phyloP scores from a whole-genome alignment of 2,113 vertebrate species.

The Macrotis lagotis region DNA sequence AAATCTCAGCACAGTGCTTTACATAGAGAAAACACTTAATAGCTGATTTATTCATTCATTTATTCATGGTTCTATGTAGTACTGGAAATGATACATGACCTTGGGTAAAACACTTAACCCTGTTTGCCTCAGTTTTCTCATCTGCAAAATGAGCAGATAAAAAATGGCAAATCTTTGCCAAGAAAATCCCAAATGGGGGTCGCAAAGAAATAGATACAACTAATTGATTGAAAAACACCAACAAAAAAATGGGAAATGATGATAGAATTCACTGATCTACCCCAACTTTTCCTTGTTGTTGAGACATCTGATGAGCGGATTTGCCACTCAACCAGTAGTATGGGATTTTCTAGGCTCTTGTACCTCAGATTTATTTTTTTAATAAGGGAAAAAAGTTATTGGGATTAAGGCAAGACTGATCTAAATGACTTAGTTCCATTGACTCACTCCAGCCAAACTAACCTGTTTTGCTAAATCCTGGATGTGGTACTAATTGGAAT shows the following conservation, averaged over 20 bases:
- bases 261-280: background rate
- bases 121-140: background rate
- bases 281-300: conserved; percentile 13
- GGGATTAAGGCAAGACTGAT: background rate
- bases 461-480: background rate
- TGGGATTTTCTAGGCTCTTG: background rate
- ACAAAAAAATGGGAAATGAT: background rate
- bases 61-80: too few species aligned
- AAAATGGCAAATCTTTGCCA: background rate
- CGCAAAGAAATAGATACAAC: background rate
- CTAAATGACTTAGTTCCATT: background rate
- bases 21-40: too few species aligned
- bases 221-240: background rate
- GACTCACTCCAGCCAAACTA: background rate
- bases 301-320: conserved; percentile 23
- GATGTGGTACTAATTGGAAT: background rate
- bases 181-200: background rate
- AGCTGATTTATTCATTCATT: too few species aligned
- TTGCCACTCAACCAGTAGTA: background rate
- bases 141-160: background rate
- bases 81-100: too few species aligned
- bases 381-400: background rate
- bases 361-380: background rate
- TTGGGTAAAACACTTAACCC: background rate
- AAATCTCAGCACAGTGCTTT: too few species aligned